Conservation (phyloP, 2,797 vertebrate genomes). For the Parauchenoglanis ngamensis region DNA sequence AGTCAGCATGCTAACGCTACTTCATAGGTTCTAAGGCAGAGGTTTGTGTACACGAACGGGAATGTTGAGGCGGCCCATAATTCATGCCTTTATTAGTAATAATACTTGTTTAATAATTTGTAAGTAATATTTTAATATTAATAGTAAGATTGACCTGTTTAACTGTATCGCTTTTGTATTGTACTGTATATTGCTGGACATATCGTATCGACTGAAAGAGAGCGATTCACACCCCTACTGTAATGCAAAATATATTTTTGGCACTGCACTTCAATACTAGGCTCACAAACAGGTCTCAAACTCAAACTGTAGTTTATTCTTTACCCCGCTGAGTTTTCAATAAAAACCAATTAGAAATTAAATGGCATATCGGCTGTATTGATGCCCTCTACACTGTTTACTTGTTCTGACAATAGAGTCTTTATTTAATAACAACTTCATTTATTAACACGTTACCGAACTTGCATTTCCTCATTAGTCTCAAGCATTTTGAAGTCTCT, state of each 20-base stretch:
- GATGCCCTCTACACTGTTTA: background rate
- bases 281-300: no score
- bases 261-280: no score
- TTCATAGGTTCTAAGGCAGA: background rate
- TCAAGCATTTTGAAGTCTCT: background rate
- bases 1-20: background rate
- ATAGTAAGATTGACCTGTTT: background rate
- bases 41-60: background rate
- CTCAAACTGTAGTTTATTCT: background rate
- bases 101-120: no score
- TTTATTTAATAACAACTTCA: background rate
- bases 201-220: no score
- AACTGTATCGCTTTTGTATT: no score
- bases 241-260: no score
- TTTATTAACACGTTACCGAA: background rate
- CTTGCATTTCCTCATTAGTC: background rate
- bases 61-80: background rate
- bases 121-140: background rate
- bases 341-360: background rate
- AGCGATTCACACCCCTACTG: no score
- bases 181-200: no score
- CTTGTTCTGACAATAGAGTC: background rate
- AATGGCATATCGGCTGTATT: background rate
- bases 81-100: background rate
- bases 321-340: background rate